Base-by-base conservation (phyloP, 1,140 invertebrate species). In the Drosophila oshimai region DNA sequence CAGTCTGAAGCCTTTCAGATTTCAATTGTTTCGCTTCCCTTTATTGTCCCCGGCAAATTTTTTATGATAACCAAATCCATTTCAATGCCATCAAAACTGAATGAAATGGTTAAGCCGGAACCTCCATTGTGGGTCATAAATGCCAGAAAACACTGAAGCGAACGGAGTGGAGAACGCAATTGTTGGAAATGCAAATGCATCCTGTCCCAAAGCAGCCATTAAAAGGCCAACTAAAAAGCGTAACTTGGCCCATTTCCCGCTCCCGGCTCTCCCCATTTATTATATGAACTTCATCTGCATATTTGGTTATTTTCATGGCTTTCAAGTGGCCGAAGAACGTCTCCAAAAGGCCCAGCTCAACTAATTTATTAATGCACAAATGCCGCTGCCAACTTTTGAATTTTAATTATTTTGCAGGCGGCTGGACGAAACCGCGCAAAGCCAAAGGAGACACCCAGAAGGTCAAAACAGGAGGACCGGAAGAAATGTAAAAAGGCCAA, bases 1-100 rank as follows among this genome's bases (percentile, higher is more conserved):
- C 78, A 77, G 78, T 70, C 70, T 77, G 33, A 81, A 83, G 78
- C 73, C 74, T 68, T 65, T 41, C 39, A 83, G 78, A 83, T 77
- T 83, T 84, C 51, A 81, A 77, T 83, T 83, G 73, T 71, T 83
- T 77, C 69, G 57, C 44, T 73, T 50, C 60, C 17, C 50, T 65
- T 73, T 68, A 81, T 77, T 83, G 78, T 81, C 34, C 36, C 29
- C 36, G 36, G 60, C 46, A 62, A 55, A 64, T 50, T 80, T 76
- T 81, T 68, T 73, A 81, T 76, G 77, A 72, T 67, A 72, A 53
- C 60, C 61, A 74, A 83, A 77, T 83, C 74, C 58, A 68, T 81
- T 76, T 76, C 67, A 71, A 57, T 58, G 45, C 68, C 68, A 72
- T 72, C 67, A 72, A 72, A 72, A 72, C 71, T 72, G 68, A 71